phyloP scores from a whole-genome alignment of 2,797 vertebrate genomes.

The Hipposideros larvatus region DNA sequence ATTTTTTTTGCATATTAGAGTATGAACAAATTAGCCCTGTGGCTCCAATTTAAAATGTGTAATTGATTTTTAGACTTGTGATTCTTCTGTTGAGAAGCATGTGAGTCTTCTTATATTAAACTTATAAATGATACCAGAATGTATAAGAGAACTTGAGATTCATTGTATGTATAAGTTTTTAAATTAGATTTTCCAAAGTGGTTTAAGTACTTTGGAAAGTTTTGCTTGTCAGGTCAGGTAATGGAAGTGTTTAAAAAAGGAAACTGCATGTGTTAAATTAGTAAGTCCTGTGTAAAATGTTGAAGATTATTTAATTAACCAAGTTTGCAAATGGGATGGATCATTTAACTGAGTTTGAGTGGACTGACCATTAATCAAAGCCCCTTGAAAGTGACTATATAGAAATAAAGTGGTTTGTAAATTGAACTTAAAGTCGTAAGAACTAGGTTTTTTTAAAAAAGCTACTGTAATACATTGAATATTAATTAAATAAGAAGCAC shows the following conservation, averaged over 20 bases:
- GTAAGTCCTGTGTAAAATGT: constrained; percentile 64
- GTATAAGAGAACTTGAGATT: constrained; percentile 47
- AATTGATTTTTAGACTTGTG: constrained; percentile 74
- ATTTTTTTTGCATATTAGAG: constrained; percentile 30
- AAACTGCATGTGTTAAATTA: constrained; percentile 71
- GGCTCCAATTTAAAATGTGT: constrained; percentile 75
- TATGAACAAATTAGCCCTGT: constrained; percentile 74
- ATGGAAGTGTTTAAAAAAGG: constrained; percentile 64
- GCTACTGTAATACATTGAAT: constrained; percentile 5
- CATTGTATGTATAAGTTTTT: constrained; percentile 32
- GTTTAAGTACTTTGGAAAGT: constrained; percentile 64
- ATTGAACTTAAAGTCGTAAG: constrained; percentile 57
- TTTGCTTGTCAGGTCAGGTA: constrained; percentile 67
- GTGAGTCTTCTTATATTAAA: constrained; percentile 20
- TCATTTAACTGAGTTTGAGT: constrained; percentile 41
- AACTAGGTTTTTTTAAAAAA: constrained; percentile 26
- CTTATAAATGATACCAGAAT: constrained; percentile 44
- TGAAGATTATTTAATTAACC: constrained; percentile 80
- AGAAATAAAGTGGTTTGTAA: constrained; percentile 66
- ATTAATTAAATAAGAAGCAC: constrained; percentile 54
- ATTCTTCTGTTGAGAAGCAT: constrained; percentile 32
- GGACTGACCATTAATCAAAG: constrained; percentile 72
- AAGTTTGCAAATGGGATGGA: constrained; percentile 64
- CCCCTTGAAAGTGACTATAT: constrained; percentile 48
- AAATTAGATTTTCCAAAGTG: constrained; percentile 72